A percentile compares a stretch with the other conserved stretches of the same genome.
phyloP scores from a whole-genome alignment of 1,140 invertebrate genomes.

The Nasonia longicornis region DNA sequence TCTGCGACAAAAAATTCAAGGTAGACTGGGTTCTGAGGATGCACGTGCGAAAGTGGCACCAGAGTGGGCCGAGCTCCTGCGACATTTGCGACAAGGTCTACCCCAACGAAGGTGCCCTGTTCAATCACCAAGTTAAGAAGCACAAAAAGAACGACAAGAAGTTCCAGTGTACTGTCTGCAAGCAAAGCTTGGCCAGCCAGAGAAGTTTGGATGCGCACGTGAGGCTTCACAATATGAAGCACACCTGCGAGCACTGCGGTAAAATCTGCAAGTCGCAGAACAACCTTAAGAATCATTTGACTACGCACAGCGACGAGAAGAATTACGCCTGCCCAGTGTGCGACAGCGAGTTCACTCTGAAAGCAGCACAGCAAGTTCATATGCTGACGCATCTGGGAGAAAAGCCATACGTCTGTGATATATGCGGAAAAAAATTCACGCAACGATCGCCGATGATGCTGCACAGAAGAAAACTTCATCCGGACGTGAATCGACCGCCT shows the following conservation, averaged over 20 bases:
- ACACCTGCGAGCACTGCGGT: constrained; percentile 72
- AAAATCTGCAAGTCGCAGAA: constrained; percentile 58
- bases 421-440: constrained; percentile 68
- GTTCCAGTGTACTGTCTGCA: not conserved
- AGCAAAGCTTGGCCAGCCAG: constrained; percentile 46
- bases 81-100: constrained; percentile 75
- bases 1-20: constrained; percentile 75
- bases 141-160: not conserved
- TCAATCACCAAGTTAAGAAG: not conserved
- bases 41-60: constrained; percentile 67
- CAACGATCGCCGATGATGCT: constrained; percentile 68
- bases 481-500: constrained; percentile 66
- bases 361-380: constrained; percentile 67
- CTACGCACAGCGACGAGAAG: constrained; percentile 67
- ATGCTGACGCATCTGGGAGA: constrained; percentile 68
- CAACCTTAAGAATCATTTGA: constrained; percentile 76
- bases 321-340: constrained; percentile 74
- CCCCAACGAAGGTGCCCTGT: constrained; percentile 52
- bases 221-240: constrained; percentile 65
- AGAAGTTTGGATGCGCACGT: constrained; percentile 65
- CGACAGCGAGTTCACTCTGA: constrained; percentile 71
- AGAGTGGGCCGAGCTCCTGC: constrained; percentile 63
- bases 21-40: constrained; percentile 66
- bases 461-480: constrained; percentile 67
- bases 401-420: constrained; percentile 70